Evolutionary conservation across 1,140 invertebrate species (phyloP), one percentile per base, ranked within the genome.

Genomic region (Holotrichia oblita): DNA sequence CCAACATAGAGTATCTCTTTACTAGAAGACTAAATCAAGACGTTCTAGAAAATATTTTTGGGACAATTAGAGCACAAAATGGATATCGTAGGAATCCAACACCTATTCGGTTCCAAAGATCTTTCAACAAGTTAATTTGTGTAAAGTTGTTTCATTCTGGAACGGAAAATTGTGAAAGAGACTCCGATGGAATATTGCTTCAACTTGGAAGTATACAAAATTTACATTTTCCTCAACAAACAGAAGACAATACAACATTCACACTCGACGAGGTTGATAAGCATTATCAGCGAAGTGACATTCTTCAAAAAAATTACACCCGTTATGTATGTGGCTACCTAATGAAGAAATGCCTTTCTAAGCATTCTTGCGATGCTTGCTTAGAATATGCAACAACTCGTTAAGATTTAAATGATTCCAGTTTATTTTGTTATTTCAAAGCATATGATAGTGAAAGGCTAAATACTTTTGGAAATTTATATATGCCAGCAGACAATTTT

Each of bases 11-110:
- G 24, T 27, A 55, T 55, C 41, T 78, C 2, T 76, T 78, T n/a
- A 82, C 81, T n/a, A 59, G 80, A 76, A 40, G 73, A 73, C 14
- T 81, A 17, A 82, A 82, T 76, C 78, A 81, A 69, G 80, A 82
- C 72, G 77, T 34, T 74, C 59, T 81, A 27, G 78, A 82, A 78
- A 81, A 82, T 73, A 75, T 80, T 69, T 82, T 82, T 81, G 55
- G 79, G 4, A 40, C 20, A 27, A 40, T 78, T n/a, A 14, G 2
- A 27, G 14, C 78, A 76, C 78, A 79, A 69, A 22, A 27, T 59
- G 79, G 79, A 14, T 80, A 80, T 77, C 73, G 42, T 17, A 77
- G 10, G 6, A 81, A 80, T 78, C 79, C 81, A 22, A 81, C 79
- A 17, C 42, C 77, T 6, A 79, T 80, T 69, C 81, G 77, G 34